Evolutionary conservation across 92 coral and sea anemone genomes (phyloP).

Genomic region (Porites divaricata): DNA sequence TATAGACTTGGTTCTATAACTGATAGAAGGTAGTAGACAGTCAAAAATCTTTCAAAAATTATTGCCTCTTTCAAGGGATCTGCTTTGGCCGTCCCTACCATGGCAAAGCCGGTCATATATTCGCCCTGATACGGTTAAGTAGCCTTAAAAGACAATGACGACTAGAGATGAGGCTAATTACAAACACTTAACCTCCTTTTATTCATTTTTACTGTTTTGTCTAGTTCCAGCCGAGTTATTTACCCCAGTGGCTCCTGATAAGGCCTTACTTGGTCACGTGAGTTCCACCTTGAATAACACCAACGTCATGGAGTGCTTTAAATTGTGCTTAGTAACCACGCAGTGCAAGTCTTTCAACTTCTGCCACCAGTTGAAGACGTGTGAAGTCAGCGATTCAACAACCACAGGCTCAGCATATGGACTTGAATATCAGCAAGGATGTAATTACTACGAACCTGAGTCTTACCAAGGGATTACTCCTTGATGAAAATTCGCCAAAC

Average conservation of each 20-base stretch:
- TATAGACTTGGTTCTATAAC: no score
- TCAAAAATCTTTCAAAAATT: no score
- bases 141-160: no score
- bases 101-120: no score
- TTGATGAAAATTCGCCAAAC: no score
- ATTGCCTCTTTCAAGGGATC: no score
- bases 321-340: conserved; percentile 21
- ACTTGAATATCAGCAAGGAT: not conserved
- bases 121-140: no score
- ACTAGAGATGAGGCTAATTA: not conserved
- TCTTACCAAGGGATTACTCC: not conserved
- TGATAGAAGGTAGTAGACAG: no score
- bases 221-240: conserved; percentile 4
- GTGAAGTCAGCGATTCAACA: conserved; percentile 26
- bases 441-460: conserved; percentile 2
- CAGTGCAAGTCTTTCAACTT: conserved; percentile 24
- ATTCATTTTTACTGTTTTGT: not conserved
- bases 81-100: no score
- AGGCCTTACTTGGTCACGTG: conserved; percentile 21
- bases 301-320: conserved; percentile 19
- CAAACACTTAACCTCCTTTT: not conserved
- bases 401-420: not conserved
- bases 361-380: not conserved
- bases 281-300: not conserved
- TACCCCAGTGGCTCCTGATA: not conserved